Conservation (phyloP, 2,888 invertebrate species). For the Rhyacophila evoluta region DNA sequence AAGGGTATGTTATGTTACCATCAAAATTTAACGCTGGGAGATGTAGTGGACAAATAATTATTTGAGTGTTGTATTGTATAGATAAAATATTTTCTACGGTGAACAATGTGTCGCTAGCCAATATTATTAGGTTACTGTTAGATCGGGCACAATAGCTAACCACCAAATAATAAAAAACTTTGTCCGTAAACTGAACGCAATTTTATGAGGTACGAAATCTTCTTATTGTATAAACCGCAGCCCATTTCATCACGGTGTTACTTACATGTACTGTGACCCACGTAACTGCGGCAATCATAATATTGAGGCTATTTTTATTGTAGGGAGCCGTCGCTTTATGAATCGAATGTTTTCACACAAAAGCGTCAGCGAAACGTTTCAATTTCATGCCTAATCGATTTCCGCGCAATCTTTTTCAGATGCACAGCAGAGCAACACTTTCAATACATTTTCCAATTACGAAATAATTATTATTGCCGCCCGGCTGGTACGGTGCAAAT, state of each 20-base stretch:
- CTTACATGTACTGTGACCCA: neutral
- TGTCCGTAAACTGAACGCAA: no score
- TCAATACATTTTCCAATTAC: conserved; percentile 11
- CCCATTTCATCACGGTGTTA: neutral
- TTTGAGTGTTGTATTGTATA: no score
- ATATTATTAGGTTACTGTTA: no score
- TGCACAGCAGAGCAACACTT: conserved; percentile 4
- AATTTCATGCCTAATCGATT: conserved; percentile 14
- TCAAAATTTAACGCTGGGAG: no score
- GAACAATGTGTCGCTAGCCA: no score
- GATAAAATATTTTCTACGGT: no score
- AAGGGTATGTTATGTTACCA: no score
- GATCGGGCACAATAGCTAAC: no score
- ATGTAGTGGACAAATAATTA: no score
- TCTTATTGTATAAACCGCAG: no score
- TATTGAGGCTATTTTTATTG: neutral
- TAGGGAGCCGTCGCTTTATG: neutral
- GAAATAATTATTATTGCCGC: neutral
- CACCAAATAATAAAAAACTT: no score
- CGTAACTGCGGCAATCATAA: neutral
- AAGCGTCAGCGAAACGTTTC: conserved; percentile 11
- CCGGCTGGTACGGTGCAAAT: neutral
- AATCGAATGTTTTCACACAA: neutral
- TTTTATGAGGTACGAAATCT: no score
- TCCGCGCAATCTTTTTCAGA: neutral